phyloP scores from a whole-genome alignment of 2,113 vertebrate genomes.

The Labeo rohita region DNA sequence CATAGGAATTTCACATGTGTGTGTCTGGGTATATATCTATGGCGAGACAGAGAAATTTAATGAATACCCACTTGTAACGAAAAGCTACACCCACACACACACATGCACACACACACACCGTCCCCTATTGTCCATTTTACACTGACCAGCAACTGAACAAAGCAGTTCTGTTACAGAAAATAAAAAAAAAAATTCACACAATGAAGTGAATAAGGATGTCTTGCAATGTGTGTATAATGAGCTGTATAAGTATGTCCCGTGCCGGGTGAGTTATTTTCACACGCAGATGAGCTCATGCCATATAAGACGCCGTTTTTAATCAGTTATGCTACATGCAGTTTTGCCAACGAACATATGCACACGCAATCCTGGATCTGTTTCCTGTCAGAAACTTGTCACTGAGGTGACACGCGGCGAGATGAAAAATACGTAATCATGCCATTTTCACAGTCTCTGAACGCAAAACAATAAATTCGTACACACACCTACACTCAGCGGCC shows the following conservation, averaged over 20 bases:
- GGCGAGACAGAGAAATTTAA: conserved; percentile 22
- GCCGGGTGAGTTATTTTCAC: conserved; percentile 6
- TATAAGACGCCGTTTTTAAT: neutral
- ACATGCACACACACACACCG: conserved; percentile 34
- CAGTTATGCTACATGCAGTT: conserved; percentile 8
- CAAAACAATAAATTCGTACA: conserved; percentile 1
- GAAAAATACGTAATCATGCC: conserved; percentile 11
- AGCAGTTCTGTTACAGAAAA: conserved; percentile 32
- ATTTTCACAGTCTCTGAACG: conserved; percentile 10
- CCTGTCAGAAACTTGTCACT: conserved; percentile 40
- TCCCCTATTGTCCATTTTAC: conserved; percentile 35
- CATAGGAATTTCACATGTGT: neutral
- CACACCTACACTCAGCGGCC: conserved; percentile 7
- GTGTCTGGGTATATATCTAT: neutral
- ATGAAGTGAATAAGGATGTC: conserved; percentile 50
- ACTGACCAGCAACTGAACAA: conserved; percentile 34
- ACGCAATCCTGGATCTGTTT: neutral
- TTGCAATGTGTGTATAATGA: conserved; percentile 37
- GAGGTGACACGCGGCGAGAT: conserved; percentile 30
- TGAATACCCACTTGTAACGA: conserved; percentile 33
- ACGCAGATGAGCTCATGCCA: neutral
- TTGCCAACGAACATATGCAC: neutral
- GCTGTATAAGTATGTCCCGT: conserved; percentile 47
- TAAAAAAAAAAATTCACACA: conserved; percentile 21
- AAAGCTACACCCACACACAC: conserved; percentile 45